Base-by-base conservation (phyloP, 2,888 invertebrate genomes). In the Leucozona laternaria region DNA sequence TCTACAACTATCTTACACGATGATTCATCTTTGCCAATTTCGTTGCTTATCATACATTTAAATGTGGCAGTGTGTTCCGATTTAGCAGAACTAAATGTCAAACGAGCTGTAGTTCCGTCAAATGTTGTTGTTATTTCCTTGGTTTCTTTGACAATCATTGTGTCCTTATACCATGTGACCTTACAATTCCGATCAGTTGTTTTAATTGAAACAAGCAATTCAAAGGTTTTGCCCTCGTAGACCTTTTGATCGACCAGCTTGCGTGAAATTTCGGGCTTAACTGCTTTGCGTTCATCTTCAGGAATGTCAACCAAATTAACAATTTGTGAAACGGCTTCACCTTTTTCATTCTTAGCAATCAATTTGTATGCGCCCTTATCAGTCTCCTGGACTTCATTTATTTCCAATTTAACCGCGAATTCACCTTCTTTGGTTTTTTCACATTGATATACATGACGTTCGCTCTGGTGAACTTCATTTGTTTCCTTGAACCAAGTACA, bases 401-500 rank as follows among this genome's bases (percentile, higher is more conserved):
- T 98, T 94, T 98, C 98, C 90, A 98, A 94, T 94, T 97, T 97
- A 20, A 98, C 95, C 81, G 96, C 95, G 90, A 97, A 98, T 94
- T 98, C 98, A 79, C 98, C 98, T 95, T 97, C 93, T 79, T 92
- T 92, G 0, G 91, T 91, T 66, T 92, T 89, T 75, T 92, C 90
- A 4, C 93, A 90, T 2, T 90, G 80, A 58, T 92, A 92, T n/a
- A 91, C 89, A 75, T 91, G 92, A 2, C 92, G 90, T 60, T 88
- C 88, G 79, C 88, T 97, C 91, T 97, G 96, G 89, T 93, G 95
- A 55, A 98, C 96, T 22, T 96, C 96, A 89, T 94, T 95, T 20
- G 95, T 93, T 93, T 98, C 98, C 91, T 98, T 97, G 93, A 95
- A 98, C 98, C 99, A 99, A 50, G 96, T 97, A 91, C 98, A 97